Evolutionary conservation across 1,140 invertebrate genomes (phyloP).

Genomic region (Drosophila ercepeae): DNA sequence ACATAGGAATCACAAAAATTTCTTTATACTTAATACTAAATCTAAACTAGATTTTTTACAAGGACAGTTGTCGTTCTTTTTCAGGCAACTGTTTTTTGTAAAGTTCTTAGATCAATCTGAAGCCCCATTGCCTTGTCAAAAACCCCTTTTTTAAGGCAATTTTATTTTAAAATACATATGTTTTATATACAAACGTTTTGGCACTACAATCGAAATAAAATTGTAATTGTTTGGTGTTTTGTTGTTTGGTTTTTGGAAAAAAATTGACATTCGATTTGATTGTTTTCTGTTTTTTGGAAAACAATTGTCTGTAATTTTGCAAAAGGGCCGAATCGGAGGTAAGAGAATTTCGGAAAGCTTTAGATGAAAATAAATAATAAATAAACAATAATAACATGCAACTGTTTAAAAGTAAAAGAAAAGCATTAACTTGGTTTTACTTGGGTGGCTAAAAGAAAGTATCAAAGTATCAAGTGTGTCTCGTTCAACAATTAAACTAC

Average conservation of each 20-base stretch:
- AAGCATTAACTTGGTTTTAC: conserved; percentile 45
- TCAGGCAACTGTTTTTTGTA: conserved; percentile 19
- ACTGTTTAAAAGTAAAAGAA: background rate
- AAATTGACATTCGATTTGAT: conserved; percentile 77
- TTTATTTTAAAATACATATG: background rate
- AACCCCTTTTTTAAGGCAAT: background rate
- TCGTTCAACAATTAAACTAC: conserved; percentile 74
- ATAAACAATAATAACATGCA: conserved; percentile 49
- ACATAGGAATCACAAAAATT: conserved; percentile 47
- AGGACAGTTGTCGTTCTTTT: conserved; percentile 4
- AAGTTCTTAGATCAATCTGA: background rate
- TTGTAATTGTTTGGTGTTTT: conserved; percentile 5
- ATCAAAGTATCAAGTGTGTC: conserved; percentile 30
- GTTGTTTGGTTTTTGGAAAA: conserved; percentile 54
- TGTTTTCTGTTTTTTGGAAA: conserved; percentile 35
- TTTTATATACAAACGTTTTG: conserved; percentile 9
- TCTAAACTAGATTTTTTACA: conserved; percentile 41
- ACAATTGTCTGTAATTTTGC: conserved; percentile 2
- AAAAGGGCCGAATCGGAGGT: conserved; percentile 33
- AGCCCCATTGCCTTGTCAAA: background rate
- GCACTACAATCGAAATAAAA: conserved; percentile 37
- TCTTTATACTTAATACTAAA: conserved; percentile 44
- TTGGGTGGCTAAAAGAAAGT: conserved; percentile 16
- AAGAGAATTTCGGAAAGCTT: conserved; percentile 48
- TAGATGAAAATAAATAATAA: conserved; percentile 8